Conservation (phyloP, 2,113 vertebrate genomes). For the Muntiacus reevesi region DNA sequence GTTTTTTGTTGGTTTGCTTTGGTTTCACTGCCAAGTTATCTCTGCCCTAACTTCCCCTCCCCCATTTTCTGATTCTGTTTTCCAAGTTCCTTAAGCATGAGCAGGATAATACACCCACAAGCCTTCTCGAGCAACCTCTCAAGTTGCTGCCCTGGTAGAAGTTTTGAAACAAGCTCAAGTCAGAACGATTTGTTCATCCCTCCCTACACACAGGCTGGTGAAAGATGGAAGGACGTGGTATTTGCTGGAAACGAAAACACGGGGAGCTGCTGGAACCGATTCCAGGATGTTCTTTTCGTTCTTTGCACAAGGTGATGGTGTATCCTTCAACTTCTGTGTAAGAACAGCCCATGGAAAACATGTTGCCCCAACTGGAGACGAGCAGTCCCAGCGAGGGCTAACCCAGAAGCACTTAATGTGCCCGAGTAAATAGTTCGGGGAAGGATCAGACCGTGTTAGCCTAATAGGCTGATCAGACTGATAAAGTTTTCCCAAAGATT, state of each 20-base stretch:
- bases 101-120: slow-evolving; percentile 32
- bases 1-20: slow-evolving; percentile 42
- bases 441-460: not conserved
- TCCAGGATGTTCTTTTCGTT: not conserved
- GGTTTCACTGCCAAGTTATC: slow-evolving; percentile 58
- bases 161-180: slow-evolving; percentile 42
- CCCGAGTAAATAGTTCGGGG: not conserved
- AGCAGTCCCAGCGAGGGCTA: not conserved
- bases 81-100: slow-evolving; percentile 63
- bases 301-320: not conserved
- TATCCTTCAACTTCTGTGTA: not conserved
- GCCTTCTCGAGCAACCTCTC: not conserved
- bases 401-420: not conserved
- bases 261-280: not conserved
- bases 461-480: not conserved
- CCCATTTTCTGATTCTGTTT: slow-evolving; percentile 46
- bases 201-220: not conserved
- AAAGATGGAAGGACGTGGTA: slow-evolving; percentile 9
- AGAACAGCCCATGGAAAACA: not conserved
- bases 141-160: slow-evolving; percentile 41
- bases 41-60: not conserved
- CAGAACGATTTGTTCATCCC: slow-evolving; percentile 45
- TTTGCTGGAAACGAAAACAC: slow-evolving; percentile 22
- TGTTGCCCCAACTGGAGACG: not conserved
- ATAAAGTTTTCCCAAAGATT: slow-evolving; percentile 6